phyloP scores from a whole-genome alignment of 2,888 invertebrate genomes.

The Chrysotoxum bicinctum region DNA sequence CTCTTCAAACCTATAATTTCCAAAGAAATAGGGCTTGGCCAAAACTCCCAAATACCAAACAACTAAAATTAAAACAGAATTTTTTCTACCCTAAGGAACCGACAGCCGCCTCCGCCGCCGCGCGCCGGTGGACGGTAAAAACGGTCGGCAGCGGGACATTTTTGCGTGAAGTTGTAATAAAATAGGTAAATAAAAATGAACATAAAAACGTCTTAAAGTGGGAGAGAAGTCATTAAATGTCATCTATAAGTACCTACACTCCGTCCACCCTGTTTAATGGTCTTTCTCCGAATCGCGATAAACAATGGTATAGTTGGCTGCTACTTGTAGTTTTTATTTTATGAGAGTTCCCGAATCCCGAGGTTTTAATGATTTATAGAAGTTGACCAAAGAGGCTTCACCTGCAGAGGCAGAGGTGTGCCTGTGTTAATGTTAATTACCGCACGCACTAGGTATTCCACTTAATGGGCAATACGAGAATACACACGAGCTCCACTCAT shows the following conservation, averaged over 20 bases:
- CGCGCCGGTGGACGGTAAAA: background rate
- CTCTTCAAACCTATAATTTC: background rate
- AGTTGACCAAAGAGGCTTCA: conserved; percentile 28
- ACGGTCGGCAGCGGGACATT: conserved; percentile 25
- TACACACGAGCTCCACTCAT: conserved; percentile 11
- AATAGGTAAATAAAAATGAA: conserved; percentile 39
- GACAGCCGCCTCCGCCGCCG: conserved; percentile 1
- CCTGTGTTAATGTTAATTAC: conserved; percentile 49
- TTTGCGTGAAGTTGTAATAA: conserved; percentile 58
- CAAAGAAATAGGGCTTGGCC: background rate
- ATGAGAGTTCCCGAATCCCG: conserved; percentile 65
- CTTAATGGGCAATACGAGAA: background rate
- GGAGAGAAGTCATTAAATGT: conserved; percentile 66
- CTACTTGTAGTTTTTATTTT: conserved; percentile 58
- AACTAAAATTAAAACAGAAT: background rate
- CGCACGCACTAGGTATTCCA: conserved; percentile 49
- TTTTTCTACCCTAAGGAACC: background rate
- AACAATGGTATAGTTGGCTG: conserved; percentile 56
- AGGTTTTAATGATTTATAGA: conserved; percentile 68
- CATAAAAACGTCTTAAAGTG: conserved; percentile 58
- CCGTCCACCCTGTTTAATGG: conserved; percentile 63
- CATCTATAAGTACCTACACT: conserved; percentile 54
- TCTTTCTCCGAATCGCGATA: conserved; percentile 68
- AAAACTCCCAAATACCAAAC: background rate
- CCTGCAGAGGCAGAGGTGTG: conserved; percentile 54